Percentiles rank a stretch among this genome's conserved stretches.
Conservation (phyloP, 2,888 invertebrate genomes). For the Halictus ligatus region DNA sequence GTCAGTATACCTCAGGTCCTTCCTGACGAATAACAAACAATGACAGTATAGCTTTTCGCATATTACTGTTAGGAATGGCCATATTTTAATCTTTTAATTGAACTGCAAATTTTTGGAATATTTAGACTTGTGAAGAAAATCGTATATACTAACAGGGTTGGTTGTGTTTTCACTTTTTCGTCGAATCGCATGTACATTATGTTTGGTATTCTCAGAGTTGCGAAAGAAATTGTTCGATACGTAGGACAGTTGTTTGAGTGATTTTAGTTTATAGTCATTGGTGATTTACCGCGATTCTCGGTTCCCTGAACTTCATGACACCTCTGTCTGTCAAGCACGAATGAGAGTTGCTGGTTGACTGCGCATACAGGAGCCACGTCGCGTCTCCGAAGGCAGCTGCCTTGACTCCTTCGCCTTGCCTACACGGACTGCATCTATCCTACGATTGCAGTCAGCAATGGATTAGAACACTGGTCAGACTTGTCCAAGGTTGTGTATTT, state of each 20-base stretch:
- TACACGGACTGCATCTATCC: constrained; percentile 70
- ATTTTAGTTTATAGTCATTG: neutral
- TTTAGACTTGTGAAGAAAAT: neutral
- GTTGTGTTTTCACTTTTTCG: neutral
- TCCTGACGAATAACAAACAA: neutral
- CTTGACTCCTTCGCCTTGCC: constrained; percentile 73
- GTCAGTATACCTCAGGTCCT: neutral
- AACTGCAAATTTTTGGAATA: neutral
- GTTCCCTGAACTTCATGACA: neutral
- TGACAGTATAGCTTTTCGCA: neutral
- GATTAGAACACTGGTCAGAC: constrained; percentile 67
- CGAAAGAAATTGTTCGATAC: neutral
- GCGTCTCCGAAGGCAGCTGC: constrained; percentile 78
- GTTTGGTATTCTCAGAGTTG: neutral
- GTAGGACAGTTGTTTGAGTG: neutral
- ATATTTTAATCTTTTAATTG: neutral
- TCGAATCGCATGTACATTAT: neutral
- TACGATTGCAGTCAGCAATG: constrained; percentile 68
- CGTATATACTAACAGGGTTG: no score
- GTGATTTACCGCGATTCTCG: constrained; percentile 1
- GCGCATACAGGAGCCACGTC: constrained; percentile 76
- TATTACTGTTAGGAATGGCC: neutral
- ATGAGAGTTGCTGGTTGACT: constrained; percentile 78
- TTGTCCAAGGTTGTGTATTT: constrained; percentile 52
- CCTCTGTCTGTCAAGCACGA: constrained; percentile 42